Evolutionary conservation across 2,113 vertebrate genomes (phyloP).

Genomic region (Cavia aperea): DNA sequence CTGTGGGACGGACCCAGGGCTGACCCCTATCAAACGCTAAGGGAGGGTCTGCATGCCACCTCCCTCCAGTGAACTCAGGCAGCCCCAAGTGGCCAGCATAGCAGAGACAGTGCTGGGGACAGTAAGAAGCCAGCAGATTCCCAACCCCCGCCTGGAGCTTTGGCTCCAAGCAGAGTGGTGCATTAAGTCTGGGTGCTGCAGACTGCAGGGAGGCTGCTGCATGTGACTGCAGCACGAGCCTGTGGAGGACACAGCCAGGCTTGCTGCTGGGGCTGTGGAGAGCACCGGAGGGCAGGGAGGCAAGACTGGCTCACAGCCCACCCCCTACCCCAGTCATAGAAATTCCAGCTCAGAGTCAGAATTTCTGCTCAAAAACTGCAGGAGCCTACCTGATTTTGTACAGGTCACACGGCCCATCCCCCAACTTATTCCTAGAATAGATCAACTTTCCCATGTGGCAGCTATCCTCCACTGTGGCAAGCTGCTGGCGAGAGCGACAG

Average conservation of each 20-base stretch:
- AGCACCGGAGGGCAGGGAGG: not conserved
- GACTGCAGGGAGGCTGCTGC: slow-evolving; percentile 31
- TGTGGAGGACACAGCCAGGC: not conserved
- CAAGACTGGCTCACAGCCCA: not conserved
- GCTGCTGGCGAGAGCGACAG: not conserved
- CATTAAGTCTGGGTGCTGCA: not conserved
- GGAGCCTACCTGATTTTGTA: slow-evolving; percentile 1
- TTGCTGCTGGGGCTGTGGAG: not conserved
- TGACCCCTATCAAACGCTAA: not conserved
- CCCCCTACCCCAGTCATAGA: not conserved
- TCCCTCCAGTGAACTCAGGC: not conserved
- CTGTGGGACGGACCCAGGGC: not conserved
- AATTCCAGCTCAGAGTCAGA: not conserved
- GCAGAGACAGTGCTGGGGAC: not conserved
- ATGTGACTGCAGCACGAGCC: slow-evolving; percentile 52
- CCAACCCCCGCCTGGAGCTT: not conserved
- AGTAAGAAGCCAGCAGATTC: not conserved
- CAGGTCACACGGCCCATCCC: not conserved
- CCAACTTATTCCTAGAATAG: not conserved
- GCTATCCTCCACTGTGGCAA: not conserved
- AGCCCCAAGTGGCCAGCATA: not conserved
- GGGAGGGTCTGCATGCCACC: not conserved
- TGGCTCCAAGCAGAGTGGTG: not conserved
- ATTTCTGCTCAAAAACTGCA: not conserved
- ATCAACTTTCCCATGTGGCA: not conserved